Conservation (phyloP, 2,113 vertebrate species). For the human (Homo sapiens) region GRCh38 chr20:53345501-53346000, state of each 20-base stretch:
- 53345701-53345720: constrained; percentile 78
- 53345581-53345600: constrained; percentile 78
- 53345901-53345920: constrained; percentile 52
- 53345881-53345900: constrained; percentile 23
- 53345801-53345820: constrained; percentile 55
- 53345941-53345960: neutral
- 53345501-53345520: constrained; percentile 18
- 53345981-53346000: constrained; percentile 80
- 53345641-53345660: constrained; percentile 75
- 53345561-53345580: constrained; percentile 76
- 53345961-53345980: neutral
- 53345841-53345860: constrained; percentile 70
- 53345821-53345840: neutral
- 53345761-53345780: constrained; percentile 60
- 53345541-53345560: constrained; percentile 52
- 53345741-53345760: constrained; percentile 69
- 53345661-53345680: neutral
- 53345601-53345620: constrained; percentile 82
- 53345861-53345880: constrained; percentile 36
- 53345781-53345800: neutral
- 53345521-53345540: constrained; percentile 34
- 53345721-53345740: constrained; percentile 70
- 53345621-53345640: constrained; percentile 81
- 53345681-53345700: constrained; percentile 76
- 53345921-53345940: neutral